Percentiles rank a stretch among this genome's conserved stretches.
Conservation (phyloP, 2,113 vertebrate genomes). For the Malurus elegans region DNA sequence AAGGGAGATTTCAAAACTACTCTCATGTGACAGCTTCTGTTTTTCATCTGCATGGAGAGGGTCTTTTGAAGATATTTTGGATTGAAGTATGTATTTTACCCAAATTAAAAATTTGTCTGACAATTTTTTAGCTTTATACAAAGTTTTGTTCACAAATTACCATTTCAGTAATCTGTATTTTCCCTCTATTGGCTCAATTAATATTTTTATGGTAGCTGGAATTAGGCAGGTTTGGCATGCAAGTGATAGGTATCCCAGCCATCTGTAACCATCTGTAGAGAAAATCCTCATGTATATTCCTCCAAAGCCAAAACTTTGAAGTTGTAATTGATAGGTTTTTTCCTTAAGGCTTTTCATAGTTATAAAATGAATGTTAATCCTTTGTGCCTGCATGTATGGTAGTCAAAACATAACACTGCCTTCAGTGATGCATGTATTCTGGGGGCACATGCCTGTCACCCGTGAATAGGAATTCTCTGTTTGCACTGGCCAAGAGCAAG, state of each 20-base stretch:
- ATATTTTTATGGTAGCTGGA: background rate
- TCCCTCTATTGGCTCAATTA: background rate
- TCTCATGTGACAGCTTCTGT: background rate
- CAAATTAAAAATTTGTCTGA: background rate
- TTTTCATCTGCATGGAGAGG: background rate
- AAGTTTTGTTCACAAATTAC: background rate
- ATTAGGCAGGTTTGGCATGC: background rate
- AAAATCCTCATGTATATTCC: background rate
- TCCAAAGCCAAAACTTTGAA: background rate
- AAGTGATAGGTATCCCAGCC: background rate
- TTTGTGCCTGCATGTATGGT: conserved; percentile 26
- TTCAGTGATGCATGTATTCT: background rate
- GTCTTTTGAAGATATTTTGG: background rate
- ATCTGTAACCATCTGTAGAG: background rate
- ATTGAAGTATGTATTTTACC: background rate
- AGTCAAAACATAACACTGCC: background rate
- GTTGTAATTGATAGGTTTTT: background rate
- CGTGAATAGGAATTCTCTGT: background rate
- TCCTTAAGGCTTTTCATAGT: background rate
- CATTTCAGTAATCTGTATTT: background rate
- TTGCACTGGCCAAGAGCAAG: background rate
- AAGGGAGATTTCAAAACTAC: background rate
- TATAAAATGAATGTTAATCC: background rate
- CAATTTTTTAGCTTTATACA: background rate
- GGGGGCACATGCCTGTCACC: background rate